phyloP scores from a whole-genome alignment of 2,888 invertebrate genomes.

The Agrochola circellaris region DNA sequence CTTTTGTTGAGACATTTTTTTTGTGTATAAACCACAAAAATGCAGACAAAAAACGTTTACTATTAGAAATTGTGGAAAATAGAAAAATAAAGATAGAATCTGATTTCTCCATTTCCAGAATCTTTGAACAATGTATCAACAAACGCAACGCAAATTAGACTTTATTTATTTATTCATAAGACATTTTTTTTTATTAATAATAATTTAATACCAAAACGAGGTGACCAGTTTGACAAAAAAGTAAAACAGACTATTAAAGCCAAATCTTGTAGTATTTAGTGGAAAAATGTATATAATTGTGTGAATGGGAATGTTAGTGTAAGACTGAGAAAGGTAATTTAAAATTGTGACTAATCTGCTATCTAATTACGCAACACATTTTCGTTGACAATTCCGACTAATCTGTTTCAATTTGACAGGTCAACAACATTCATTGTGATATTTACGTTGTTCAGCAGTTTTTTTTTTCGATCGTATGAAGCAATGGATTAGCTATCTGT shows the following conservation, averaged over 20 bases:
- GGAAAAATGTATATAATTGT: conserved; percentile 68
- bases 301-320: conserved; percentile 51
- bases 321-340: conserved; percentile 43
- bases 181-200: conserved; percentile 55
- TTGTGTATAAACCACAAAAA: not conserved
- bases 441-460: too few species aligned
- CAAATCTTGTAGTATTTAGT: conserved; percentile 68
- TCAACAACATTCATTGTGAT: too few species aligned
- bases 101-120: not conserved
- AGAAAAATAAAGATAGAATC: not conserved
- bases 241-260: conserved; percentile 66
- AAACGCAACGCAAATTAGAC: conserved; percentile 45
- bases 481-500: too few species aligned
- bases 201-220: conserved; percentile 83
- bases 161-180: conserved; percentile 66
- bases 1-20: conserved; percentile 33
- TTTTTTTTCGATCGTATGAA: too few species aligned
- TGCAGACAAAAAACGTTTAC: not conserved
- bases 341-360: not conserved
- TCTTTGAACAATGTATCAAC: conserved; percentile 29
- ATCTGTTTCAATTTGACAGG: too few species aligned
- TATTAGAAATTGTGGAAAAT: not conserved
- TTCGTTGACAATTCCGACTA: too few species aligned
- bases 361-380: too few species aligned
- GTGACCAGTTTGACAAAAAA: conserved; percentile 81